Percentiles rank a stretch among this genome's conserved stretches.
Evolutionary conservation across 2,113 vertebrate genomes (phyloP).

Genomic region (Arenaria interpres): DNA sequence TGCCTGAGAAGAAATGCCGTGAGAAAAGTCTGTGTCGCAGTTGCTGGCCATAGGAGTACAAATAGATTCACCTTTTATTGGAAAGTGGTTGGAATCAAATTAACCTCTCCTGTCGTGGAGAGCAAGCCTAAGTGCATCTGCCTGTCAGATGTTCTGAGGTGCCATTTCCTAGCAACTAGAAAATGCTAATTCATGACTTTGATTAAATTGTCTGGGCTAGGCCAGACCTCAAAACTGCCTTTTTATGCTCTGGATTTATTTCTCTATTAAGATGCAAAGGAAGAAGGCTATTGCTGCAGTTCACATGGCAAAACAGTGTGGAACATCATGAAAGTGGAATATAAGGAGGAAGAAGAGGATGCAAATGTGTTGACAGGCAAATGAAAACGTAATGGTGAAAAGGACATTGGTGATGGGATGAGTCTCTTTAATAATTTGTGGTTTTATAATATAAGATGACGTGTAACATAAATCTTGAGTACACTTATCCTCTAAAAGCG

Average conservation of each 20-base stretch:
- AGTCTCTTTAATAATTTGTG: neutral
- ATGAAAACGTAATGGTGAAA: neutral
- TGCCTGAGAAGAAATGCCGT: neutral
- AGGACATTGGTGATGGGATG: neutral
- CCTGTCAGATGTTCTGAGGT: conserved; percentile 63
- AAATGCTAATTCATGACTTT: conserved; percentile 76
- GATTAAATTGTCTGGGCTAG: conserved; percentile 72
- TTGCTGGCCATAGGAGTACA: conserved; percentile 50
- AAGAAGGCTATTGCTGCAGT: neutral
- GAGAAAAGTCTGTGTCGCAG: neutral
- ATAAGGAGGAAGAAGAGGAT: neutral
- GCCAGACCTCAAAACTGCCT: conserved; percentile 40
- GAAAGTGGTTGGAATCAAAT: conserved; percentile 72
- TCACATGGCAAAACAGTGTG: neutral
- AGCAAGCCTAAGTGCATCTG: conserved; percentile 40
- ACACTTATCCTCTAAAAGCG: neutral
- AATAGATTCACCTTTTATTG: conserved; percentile 76
- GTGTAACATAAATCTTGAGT: neutral
- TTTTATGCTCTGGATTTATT: conserved; percentile 69
- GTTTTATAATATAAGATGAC: neutral
- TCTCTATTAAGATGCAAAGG: conserved; percentile 52
- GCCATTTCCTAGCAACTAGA: conserved; percentile 70
- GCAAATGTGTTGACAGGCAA: neutral
- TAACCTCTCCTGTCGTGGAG: conserved; percentile 63
- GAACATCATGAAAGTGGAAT: neutral